Percentiles rank a stretch among this genome's conserved stretches.
These are phyloP conservation scores for Mesorhabditis spiculigera DNA, from an alignment of 2,888 invertebrate genomes.

Conservation along the genomic window DNA sequence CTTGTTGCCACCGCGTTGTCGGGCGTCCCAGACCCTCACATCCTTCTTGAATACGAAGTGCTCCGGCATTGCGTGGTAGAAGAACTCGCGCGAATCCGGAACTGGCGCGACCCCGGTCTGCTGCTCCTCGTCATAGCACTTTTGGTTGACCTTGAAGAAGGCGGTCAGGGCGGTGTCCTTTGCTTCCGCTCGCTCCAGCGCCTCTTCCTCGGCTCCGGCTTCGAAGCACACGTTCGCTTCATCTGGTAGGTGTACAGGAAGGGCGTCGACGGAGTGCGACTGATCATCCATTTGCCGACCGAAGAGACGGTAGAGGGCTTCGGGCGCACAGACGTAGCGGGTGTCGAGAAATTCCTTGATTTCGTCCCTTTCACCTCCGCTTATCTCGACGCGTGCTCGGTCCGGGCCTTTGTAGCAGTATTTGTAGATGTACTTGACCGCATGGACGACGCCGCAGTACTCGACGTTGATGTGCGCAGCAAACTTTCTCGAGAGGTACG, in stretches of 20 bases:
- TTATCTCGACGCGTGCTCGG: slow-evolving; percentile 10
- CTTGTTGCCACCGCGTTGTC: not conserved
- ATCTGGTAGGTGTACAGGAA: slow-evolving; percentile 25
- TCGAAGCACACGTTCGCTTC: slow-evolving; percentile 17
- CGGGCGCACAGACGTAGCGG: slow-evolving; percentile 27
- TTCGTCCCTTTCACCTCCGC: slow-evolving; percentile 14
- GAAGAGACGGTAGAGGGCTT: slow-evolving; percentile 20
- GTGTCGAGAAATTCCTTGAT: slow-evolving; percentile 18
- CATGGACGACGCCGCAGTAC: slow-evolving; percentile 44
- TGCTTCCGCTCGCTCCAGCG: not conserved
- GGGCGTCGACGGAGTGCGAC: slow-evolving; percentile 16
- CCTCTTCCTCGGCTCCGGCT: slow-evolving; percentile 1
- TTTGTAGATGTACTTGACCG: slow-evolving; percentile 34
- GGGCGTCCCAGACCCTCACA: slow-evolving; percentile 8
- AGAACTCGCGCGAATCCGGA: not conserved
- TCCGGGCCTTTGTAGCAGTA: slow-evolving; percentile 46
- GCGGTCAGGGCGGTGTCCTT: slow-evolving; percentile 15
- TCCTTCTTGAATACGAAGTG: slow-evolving; percentile 18
- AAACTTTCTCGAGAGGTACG: slow-evolving; percentile 25
- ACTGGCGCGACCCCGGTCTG: not conserved
- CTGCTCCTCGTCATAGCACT: slow-evolving; percentile 9
- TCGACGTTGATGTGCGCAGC: slow-evolving; percentile 49
- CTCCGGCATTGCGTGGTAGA: slow-evolving; percentile 19
- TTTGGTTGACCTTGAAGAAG: slow-evolving; percentile 19
- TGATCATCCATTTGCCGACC: slow-evolving; percentile 12